Evolutionary conservation across 2,888 invertebrate genomes (phyloP).

Genomic region (Nomada hirtipes): DNA sequence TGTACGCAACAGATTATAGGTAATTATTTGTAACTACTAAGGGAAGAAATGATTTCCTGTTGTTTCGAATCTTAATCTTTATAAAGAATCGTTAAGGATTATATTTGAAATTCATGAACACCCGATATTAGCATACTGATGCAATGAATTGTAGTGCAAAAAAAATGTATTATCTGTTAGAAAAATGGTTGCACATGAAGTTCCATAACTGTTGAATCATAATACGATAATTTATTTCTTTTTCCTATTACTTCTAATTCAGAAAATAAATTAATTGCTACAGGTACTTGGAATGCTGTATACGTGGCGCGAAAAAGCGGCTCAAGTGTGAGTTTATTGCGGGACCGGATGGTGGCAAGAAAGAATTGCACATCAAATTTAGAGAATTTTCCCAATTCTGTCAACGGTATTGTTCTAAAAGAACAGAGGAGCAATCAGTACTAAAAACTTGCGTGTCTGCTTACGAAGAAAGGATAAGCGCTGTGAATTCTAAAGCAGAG

Average conservation of each 20-base stretch:
- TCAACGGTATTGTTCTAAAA: slow-evolving; percentile 67
- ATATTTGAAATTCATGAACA: too few species aligned
- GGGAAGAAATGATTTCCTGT: not conserved
- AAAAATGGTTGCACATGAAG: not conserved
- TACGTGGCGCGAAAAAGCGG: slow-evolving; percentile 86
- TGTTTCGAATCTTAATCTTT: too few species aligned
- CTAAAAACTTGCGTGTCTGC: slow-evolving; percentile 72
- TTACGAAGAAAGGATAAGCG: slow-evolving; percentile 57
- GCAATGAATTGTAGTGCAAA: not conserved
- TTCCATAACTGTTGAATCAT: too few species aligned
- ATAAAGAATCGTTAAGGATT: too few species aligned
- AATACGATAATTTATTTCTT: too few species aligned
- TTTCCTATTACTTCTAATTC: not conserved
- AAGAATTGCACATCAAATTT: slow-evolving; percentile 88
- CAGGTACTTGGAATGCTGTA: slow-evolving; percentile 90
- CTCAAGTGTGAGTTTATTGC: slow-evolving; percentile 87
- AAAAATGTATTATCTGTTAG: not conserved
- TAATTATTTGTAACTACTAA: slow-evolving; percentile 5
- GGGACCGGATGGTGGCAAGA: slow-evolving; percentile 92
- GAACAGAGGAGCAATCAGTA: slow-evolving; percentile 62
- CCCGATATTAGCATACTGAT: too few species aligned
- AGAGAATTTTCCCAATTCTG: slow-evolving; percentile 88
- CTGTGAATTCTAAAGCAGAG: slow-evolving; percentile 64
- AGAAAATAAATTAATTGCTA: not conserved
- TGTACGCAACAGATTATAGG: slow-evolving; percentile 89